Base-by-base conservation (phyloP, 2,113 vertebrate species). In the Protobothrops flavoviridis region DNA sequence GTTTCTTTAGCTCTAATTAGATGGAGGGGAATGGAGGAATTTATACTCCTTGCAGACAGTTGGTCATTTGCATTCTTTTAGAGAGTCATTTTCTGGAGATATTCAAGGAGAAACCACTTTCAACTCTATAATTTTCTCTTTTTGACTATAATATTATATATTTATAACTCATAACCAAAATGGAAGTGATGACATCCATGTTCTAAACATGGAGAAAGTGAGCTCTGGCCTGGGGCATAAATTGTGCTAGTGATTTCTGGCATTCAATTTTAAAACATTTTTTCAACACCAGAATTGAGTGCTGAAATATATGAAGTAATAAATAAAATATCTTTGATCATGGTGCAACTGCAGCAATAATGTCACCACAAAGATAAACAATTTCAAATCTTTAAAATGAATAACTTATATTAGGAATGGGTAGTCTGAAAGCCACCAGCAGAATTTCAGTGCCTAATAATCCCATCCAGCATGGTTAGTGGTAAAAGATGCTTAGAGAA, bases 261-360 rank as follows among this genome's bases (percentile, higher is more conserved):
- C 33, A 48, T 52, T 85, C 33, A 17, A 24, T 53, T 57, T 45
- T n/a, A 87, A 33, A 53, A 88, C 0, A 5, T 39, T 12, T 50
- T 61, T 61, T 92, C 56, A 92, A 26, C n/a, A 61, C 9, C 29
- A 87, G 55, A n/a, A 13, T 12, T 69, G 29, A 87, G 21, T 11
- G 11, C 12, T 52, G 11, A 10, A 52, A 64, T 87, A 87, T 92
- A 29, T 64, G 9, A 12, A 87, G 85, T 15, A 52, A 29, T 26
- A 52, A 64, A 88, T 69, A 33, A 92, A 69, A 69, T 53, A 55
- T 57, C 2, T 88, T 4, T 24, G 4, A 17, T 39, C 48, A 89
- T 39, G 17, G 23, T 74, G n/a, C n/a, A 92, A 88, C 59, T 92
- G 86, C 50, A 92, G 91, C 91, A 86, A 45, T 57, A 29, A 86